Evolutionary conservation across 2,888 invertebrate genomes (phyloP), one percentile per base, ranked within the genome.

Genomic region (Drosophila leonis): DNA sequence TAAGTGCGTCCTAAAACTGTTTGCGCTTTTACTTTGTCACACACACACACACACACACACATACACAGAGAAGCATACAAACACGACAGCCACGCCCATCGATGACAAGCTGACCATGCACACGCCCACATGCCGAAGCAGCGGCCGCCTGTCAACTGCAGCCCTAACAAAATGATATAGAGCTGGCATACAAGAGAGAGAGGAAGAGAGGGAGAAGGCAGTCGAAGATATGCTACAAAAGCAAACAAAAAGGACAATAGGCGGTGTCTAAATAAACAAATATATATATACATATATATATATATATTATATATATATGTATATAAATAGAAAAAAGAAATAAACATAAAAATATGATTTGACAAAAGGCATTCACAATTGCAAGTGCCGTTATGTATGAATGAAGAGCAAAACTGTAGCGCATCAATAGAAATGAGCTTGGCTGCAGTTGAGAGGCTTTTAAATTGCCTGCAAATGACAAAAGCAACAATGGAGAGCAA

Each of bases 1-100:
- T 84, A 89, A 84, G 84, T 84, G 84, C 84, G 80, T 78, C 87
- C 89, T 77, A 87, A 86, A 84, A 89, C 89, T 83, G 89, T 84
- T 83, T 78, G 69, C 70, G 82, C 80, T 82, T 82, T 82, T 82
- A 76, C 80, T 80, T 82, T 82, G 65, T 80, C 72, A 77, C 69
- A 80, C 65, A 66, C 66, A 80, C 56, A 65, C 46, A 39, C 51
- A 27, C n/a, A 18, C 52, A 24, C 24, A 24, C 24, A n/a, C n/a
- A n/a, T n/a, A 12, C 6, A 35, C 57, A 20, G 44, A 2, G 18
- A 18, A 24, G 6, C 49, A n/a, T 33, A 39, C 41, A 55, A 27
- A 33, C 37, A 61, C 44, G 8, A 60, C 33, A 42, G 70, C 56
- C 77, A 82, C 88, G 85, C 82, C 65, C 70, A 70, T 63, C 64